Percentiles rank a stretch among this genome's conserved stretches.
These are phyloP conservation scores for Otus scops DNA, from an alignment of 2,797 vertebrate species.

Conservation along the genomic window DNA sequence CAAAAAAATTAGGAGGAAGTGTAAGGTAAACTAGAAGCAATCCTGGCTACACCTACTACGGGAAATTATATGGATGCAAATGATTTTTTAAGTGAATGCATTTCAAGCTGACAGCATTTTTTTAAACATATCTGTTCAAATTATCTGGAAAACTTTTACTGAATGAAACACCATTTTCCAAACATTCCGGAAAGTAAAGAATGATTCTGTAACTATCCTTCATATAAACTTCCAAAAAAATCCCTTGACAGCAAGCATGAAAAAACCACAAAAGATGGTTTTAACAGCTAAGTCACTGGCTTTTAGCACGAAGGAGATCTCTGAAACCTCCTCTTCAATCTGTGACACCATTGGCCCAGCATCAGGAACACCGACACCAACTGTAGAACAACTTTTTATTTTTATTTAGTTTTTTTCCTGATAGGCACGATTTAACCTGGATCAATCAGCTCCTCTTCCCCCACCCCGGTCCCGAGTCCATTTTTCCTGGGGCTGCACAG, in stretches of 20 bases:
- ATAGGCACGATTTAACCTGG: neutral
- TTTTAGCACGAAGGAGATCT: neutral
- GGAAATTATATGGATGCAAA: neutral
- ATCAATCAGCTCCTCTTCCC: neutral
- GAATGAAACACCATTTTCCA: neutral
- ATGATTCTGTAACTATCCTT: neutral
- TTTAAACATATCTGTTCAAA: neutral
- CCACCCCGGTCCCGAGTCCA: too few species aligned
- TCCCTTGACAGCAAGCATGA: neutral
- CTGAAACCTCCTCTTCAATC: neutral
- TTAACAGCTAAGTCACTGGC: neutral
- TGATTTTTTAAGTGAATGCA: neutral
- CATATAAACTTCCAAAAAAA: neutral
- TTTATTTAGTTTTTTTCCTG: neutral
- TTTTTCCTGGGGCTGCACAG: neutral
- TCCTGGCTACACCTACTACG: neutral
- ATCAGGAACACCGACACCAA: neutral
- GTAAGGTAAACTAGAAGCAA: neutral
- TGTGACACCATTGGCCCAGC: neutral
- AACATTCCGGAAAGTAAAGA: neutral
- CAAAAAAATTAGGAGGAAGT: neutral
- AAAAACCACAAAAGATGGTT: neutral
- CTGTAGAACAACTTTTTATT: neutral
- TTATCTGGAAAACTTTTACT: neutral
- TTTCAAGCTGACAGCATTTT: neutral